Evolutionary conservation across 2,888 invertebrate species (phyloP).

Genomic region (Thalpophila matura): DNA sequence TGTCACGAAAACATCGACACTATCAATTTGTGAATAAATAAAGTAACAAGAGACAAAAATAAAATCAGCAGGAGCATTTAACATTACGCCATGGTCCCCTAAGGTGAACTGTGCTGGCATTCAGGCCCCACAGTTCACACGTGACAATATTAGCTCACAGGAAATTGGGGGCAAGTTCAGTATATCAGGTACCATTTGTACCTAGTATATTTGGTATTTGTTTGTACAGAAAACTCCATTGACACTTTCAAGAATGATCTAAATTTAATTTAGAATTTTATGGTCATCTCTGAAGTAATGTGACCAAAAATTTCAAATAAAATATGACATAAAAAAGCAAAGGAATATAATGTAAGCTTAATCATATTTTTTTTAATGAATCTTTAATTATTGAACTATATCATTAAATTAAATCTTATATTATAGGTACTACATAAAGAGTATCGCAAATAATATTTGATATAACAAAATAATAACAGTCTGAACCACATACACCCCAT

Average conservation of each 20-base stretch:
- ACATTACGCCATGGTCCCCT: constrained; percentile 1
- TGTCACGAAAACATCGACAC: neutral
- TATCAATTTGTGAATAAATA: neutral
- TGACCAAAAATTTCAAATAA: too few species aligned
- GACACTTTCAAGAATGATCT: too few species aligned
- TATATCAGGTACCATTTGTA: neutral
- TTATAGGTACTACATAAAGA: neutral
- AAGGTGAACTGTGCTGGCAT: constrained; percentile 20
- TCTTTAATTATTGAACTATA: neutral
- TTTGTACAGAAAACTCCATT: neutral
- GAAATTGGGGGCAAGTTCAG: constrained; percentile 36
- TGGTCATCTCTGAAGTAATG: too few species aligned
- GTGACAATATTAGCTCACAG: constrained; percentile 40
- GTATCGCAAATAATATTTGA: constrained; percentile 1
- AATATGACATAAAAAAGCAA: too few species aligned
- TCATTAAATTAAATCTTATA: neutral
- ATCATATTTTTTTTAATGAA: neutral
- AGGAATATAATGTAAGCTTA: neutral
- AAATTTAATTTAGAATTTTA: too few species aligned
- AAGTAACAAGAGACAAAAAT: neutral
- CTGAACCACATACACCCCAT: constrained; percentile 60
- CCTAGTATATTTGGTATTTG: neutral
- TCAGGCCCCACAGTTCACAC: neutral
- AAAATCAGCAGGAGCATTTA: neutral
- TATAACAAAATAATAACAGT: constrained; percentile 5